A percentile compares a stretch with the other conserved stretches of the same genome.
phyloP scores from a whole-genome alignment of 2,888 invertebrate genomes.

The Heliconius erato region DNA sequence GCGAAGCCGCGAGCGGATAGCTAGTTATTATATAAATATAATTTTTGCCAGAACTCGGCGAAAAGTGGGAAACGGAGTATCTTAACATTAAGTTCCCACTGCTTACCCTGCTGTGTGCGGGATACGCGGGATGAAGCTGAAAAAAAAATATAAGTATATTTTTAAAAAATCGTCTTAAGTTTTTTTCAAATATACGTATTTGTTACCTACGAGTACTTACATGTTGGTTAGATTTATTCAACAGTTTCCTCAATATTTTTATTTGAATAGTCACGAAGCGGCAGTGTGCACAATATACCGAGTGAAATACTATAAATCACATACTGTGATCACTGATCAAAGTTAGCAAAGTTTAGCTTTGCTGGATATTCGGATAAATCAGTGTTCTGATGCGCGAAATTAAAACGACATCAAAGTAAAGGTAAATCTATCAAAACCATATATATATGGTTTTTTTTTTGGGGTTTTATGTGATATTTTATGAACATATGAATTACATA shows the following conservation, averaged over 20 bases:
- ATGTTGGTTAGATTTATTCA: neutral
- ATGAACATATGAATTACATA: neutral
- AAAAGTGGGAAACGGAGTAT: too few relatives aligned
- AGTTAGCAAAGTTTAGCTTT: slow-evolving; percentile 74
- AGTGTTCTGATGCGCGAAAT: slow-evolving; percentile 69
- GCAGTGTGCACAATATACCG: slow-evolving; percentile 63
- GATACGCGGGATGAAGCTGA: too few relatives aligned
- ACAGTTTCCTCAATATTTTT: slow-evolving; percentile 17
- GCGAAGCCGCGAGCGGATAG: too few relatives aligned
- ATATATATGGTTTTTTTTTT: slow-evolving; percentile 30
- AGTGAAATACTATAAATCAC: slow-evolving; percentile 67
- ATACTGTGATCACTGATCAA: slow-evolving; percentile 71
- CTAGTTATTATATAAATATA: too few relatives aligned
- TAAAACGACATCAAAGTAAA: slow-evolving; percentile 67
- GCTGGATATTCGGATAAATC: slow-evolving; percentile 72
- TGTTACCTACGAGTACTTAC: neutral
- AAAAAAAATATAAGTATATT: too few relatives aligned
- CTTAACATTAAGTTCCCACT: too few relatives aligned
- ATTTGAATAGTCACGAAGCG: slow-evolving; percentile 24
- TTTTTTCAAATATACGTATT: neutral
- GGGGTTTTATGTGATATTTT: neutral
- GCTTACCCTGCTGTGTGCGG: too few relatives aligned
- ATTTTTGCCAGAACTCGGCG: too few relatives aligned
- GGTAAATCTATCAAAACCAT: slow-evolving; percentile 61
- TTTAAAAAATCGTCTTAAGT: neutral